Conservation (phyloP, 2,113 vertebrate genomes). For the Cairina moschata region DNA sequence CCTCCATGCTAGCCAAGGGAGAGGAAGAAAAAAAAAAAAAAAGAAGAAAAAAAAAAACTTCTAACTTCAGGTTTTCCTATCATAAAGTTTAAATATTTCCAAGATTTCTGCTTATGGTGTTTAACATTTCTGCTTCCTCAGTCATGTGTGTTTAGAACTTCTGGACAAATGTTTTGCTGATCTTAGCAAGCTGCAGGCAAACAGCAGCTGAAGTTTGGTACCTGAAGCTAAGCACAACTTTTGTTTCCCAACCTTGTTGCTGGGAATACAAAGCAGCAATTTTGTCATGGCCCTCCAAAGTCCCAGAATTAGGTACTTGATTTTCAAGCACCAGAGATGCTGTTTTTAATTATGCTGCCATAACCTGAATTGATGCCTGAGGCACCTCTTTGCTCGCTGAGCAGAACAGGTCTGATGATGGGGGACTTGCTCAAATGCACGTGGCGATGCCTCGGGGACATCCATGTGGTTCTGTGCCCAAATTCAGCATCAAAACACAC, state of each 20-base stretch:
- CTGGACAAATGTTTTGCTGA: neutral
- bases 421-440: neutral
- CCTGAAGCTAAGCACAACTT: neutral
- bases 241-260: neutral
- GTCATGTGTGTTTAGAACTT: neutral
- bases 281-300: neutral
- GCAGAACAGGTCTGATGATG: neutral
- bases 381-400: neutral
- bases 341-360: neutral
- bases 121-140: constrained; percentile 20
- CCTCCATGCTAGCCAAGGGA: neutral
- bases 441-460: neutral
- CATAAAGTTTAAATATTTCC: constrained; percentile 15
- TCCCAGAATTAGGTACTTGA: neutral
- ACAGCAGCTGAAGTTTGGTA: constrained; percentile 8
- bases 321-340: neutral
- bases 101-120: neutral
- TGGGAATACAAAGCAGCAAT: neutral
- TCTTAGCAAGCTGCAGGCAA: constrained; percentile 21
- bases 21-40: neutral
- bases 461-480: neutral
- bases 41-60: neutral
- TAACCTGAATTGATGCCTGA: neutral
- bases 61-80: neutral
- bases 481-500: neutral